Conservation (phyloP, 1,140 invertebrate species). For the Drosophila malerkotliana region DNA sequence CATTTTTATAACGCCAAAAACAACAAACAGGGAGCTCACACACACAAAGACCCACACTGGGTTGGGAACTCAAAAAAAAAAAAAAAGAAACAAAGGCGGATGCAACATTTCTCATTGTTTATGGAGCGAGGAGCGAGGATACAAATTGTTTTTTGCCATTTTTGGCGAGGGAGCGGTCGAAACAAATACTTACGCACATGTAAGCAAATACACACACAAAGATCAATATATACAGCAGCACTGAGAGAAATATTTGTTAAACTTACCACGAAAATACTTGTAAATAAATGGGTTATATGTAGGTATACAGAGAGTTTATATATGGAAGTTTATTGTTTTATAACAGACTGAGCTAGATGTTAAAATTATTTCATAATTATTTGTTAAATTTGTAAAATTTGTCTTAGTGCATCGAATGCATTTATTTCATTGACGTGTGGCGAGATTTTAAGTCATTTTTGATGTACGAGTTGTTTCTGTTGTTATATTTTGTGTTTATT, state of each 20-base stretch:
- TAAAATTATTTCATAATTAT: neutral
- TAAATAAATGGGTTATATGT: too few relatives aligned
- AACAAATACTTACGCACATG: slow-evolving; percentile 29
- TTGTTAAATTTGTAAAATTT: neutral
- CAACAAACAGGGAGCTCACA: slow-evolving; percentile 30
- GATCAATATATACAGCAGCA: slow-evolving; percentile 1
- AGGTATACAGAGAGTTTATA: too few relatives aligned
- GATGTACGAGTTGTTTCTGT: slow-evolving; percentile 66
- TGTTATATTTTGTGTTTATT: slow-evolving; percentile 48
- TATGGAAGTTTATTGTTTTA: too few relatives aligned
- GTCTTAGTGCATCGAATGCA: slow-evolving; percentile 52
- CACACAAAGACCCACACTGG: slow-evolving; percentile 1
- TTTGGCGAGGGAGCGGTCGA: slow-evolving; percentile 73
- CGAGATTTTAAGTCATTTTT: slow-evolving; percentile 76
- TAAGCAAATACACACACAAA: slow-evolving; percentile 10
- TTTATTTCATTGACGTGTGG: slow-evolving; percentile 75
- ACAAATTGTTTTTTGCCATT: slow-evolving; percentile 67
- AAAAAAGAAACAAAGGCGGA: slow-evolving; percentile 63
- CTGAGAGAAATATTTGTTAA: neutral
- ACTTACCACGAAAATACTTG: too few relatives aligned
- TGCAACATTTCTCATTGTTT: slow-evolving; percentile 76
- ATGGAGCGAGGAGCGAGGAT: slow-evolving; percentile 67
- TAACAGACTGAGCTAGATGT: too few relatives aligned
- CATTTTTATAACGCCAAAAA: slow-evolving; percentile 74
- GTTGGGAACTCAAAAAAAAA: neutral